A percentile compares a stretch with the other conserved stretches of the same genome.
Conservation (phyloP, 37 sponge, comb jelly and placozoan species). For the Agelas oroides region DNA sequence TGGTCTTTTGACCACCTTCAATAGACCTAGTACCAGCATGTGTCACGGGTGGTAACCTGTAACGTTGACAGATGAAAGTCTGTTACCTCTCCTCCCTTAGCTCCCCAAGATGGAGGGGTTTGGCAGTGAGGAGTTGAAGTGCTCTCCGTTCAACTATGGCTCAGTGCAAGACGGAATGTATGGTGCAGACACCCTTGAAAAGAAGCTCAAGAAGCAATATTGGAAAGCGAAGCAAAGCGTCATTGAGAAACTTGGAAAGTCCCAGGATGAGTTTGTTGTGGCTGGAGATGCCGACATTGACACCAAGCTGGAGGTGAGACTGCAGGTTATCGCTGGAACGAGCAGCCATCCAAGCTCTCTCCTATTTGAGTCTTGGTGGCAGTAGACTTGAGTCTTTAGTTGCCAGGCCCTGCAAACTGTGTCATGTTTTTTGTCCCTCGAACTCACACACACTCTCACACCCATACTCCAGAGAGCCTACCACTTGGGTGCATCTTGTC, state of each 20-base stretch:
- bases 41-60: too few species aligned
- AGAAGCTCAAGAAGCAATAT: slow-evolving; percentile 78
- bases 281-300: slow-evolving; percentile 89
- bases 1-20: too few species aligned
- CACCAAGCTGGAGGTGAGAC: slow-evolving; percentile 65
- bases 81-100: too few species aligned
- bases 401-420: too few species aligned
- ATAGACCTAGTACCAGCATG: too few species aligned
- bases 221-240: slow-evolving; percentile 90
- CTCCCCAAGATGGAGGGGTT: slow-evolving; percentile 66
- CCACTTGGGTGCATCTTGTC: slow-evolving; percentile 51
- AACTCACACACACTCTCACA: not conserved
- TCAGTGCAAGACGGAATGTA: slow-evolving; percentile 63
- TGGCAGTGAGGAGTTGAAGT: slow-evolving; percentile 51
- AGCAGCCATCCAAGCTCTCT: too few species aligned
- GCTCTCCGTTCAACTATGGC: slow-evolving; percentile 69
- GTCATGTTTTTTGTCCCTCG: too few species aligned
- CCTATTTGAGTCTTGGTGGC: too few species aligned
- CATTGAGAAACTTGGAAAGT: slow-evolving; percentile 76
- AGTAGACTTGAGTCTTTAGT: too few species aligned
- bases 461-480: slow-evolving; percentile 46
- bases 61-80: too few species aligned
- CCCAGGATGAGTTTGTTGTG: slow-evolving; percentile 84
- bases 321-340: not conserved
- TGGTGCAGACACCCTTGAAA: slow-evolving; percentile 47